These are phyloP conservation scores for Lobophora halterata DNA, from an alignment of 2,888 invertebrate genomes.

Conservation along the genomic window DNA sequence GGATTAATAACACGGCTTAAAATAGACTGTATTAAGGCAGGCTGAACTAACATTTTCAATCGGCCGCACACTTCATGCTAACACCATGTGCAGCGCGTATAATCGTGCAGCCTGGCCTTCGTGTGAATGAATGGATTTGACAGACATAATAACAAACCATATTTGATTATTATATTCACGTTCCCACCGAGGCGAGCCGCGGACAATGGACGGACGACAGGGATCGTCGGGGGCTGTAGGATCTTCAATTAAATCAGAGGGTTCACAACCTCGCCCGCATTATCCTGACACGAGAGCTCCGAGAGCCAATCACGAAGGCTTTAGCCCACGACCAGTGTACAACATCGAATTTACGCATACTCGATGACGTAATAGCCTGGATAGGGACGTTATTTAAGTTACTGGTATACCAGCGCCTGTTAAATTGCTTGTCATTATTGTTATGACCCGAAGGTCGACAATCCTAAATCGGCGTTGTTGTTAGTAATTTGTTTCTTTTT, in stretches of 20 bases:
- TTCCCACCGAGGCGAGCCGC: conserved; percentile 36
- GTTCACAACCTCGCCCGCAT: conserved; percentile 72
- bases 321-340: conserved; percentile 44
- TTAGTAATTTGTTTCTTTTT: conserved; percentile 1
- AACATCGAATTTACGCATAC: conserved; percentile 54
- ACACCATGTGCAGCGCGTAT: conserved; percentile 18
- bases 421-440: conserved; percentile 25
- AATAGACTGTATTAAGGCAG: not conserved
- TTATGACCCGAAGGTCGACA: conserved; percentile 21
- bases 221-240: conserved; percentile 47
- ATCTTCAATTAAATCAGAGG: conserved; percentile 74
- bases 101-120: conserved; percentile 22
- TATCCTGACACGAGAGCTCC: conserved; percentile 51
- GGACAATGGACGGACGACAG: conserved; percentile 48
- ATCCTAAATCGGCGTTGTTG: conserved; percentile 12
- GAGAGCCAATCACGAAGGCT: conserved; percentile 58
- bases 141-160: conserved; percentile 32
- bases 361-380: conserved; percentile 20
- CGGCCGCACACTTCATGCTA: conserved; percentile 9
- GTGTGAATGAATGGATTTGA: conserved; percentile 31
- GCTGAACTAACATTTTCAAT: conserved; percentile 3
- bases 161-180: conserved; percentile 38
- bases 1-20: not conserved
- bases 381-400: conserved; percentile 26
- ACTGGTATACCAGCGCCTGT: conserved; percentile 27